Evolutionary conservation across 2,888 invertebrate species (phyloP).

Genomic region (Pyrochroa serraticornis): DNA sequence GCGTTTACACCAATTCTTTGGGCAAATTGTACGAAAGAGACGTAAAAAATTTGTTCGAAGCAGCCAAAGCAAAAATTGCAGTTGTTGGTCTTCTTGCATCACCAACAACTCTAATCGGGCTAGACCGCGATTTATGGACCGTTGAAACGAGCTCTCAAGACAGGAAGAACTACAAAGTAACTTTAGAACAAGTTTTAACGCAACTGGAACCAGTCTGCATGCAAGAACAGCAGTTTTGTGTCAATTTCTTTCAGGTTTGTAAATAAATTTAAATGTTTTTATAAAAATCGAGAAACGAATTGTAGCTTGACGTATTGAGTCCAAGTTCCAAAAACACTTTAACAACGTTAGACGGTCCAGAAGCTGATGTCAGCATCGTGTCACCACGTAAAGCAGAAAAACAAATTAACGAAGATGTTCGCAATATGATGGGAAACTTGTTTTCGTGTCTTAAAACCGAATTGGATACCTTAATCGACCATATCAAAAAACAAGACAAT

Average conservation of each 20-base stretch:
- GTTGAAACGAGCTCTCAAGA: slow-evolving; percentile 67
- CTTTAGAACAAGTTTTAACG: slow-evolving; percentile 84
- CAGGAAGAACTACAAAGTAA: slow-evolving; percentile 67
- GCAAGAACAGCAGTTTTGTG: slow-evolving; percentile 94
- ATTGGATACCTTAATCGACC: slow-evolving; percentile 81
- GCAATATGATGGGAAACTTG: slow-evolving; percentile 86
- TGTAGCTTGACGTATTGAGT: slow-evolving; percentile 68
- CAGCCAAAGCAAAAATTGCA: slow-evolving; percentile 65
- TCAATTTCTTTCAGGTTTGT: slow-evolving; percentile 79
- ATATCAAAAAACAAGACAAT: slow-evolving; percentile 86
- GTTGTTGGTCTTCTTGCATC: slow-evolving; percentile 46
- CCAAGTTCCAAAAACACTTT: slow-evolving; percentile 64
- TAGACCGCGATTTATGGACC: slow-evolving; percentile 70
- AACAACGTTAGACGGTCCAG: slow-evolving; percentile 63
- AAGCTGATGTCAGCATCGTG: slow-evolving; percentile 46
- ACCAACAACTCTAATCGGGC: slow-evolving; percentile 61
- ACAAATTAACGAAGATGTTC: slow-evolving; percentile 78
- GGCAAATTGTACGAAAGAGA: slow-evolving; percentile 90
- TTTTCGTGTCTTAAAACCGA: slow-evolving; percentile 89
- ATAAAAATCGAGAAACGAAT: slow-evolving; percentile 48
- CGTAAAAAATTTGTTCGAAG: slow-evolving; percentile 78
- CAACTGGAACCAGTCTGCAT: slow-evolving; percentile 90
- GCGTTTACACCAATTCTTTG: slow-evolving; percentile 82
- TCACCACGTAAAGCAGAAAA: slow-evolving; percentile 67
- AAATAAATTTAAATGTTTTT: slow-evolving; percentile 1